These are phyloP conservation scores for Trypoxylon attenuatum DNA, from an alignment of 2,888 invertebrate genomes.

Conservation along the genomic window DNA sequence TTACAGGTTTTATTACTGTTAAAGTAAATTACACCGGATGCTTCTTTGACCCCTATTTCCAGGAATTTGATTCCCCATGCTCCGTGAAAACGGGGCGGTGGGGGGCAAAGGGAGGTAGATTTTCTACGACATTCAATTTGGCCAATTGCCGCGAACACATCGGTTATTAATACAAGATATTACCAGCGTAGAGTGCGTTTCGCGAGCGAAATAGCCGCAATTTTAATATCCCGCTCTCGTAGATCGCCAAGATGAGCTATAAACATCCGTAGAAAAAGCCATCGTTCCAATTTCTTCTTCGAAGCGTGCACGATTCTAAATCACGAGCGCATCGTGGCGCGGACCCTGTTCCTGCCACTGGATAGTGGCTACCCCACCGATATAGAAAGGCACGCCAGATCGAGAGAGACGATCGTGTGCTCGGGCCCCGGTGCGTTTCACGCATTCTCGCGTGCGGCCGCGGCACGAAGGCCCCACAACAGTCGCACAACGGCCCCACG, in stretches of 20 bases:
- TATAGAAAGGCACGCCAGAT: too few relatives aligned
- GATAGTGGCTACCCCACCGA: too few relatives aligned
- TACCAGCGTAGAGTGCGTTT: neutral
- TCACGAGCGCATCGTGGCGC: too few relatives aligned
- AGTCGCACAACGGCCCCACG: too few relatives aligned
- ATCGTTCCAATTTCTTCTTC: neutral
- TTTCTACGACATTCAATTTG: too few relatives aligned
- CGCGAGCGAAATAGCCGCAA: neutral
- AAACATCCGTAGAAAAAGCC: neutral
- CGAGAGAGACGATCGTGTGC: constrained; percentile 17
- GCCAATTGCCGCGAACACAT: too few relatives aligned
- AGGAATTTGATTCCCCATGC: constrained; percentile 24
- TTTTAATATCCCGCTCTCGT: neutral
- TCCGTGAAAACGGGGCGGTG: too few relatives aligned
- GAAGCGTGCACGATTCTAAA: too few relatives aligned
- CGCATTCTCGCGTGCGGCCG: constrained; percentile 60
- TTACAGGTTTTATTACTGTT: constrained; percentile 49
- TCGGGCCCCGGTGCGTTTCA: constrained; percentile 48
- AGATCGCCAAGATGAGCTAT: neutral
- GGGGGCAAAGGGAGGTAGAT: too few relatives aligned
- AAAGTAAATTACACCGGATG: constrained; percentile 40
- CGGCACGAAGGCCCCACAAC: constrained; percentile 44
- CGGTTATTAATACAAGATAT: too few relatives aligned
- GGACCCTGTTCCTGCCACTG: too few relatives aligned
- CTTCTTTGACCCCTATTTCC: constrained; percentile 6